Percentiles rank a stretch among this genome's conserved stretches.
phyloP scores from a whole-genome alignment of 2,797 vertebrate species.

The Gymnothorax reevesii region DNA sequence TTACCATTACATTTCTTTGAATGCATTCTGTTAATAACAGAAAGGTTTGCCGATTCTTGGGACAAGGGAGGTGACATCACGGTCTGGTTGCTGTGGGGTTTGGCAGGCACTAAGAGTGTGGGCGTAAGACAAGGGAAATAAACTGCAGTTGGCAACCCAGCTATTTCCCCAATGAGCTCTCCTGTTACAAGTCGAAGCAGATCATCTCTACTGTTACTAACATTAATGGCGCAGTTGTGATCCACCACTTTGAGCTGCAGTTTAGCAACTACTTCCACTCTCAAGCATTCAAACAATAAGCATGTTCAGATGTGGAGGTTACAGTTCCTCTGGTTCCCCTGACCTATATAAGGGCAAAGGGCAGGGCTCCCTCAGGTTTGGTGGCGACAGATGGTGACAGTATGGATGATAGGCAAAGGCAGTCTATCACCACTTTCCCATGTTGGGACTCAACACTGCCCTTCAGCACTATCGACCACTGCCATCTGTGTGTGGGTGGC shows the following conservation, averaged over 20 bases:
- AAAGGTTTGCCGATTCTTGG: neutral
- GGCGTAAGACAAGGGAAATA: neutral
- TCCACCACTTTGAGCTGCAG: neutral
- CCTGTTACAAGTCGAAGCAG: neutral
- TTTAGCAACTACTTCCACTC: neutral
- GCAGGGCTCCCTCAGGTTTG: neutral
- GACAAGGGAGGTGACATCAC: neutral
- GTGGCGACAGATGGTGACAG: conserved; percentile 1
- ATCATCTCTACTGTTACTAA: neutral
- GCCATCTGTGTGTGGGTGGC: conserved; percentile 5
- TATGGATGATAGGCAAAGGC: neutral
- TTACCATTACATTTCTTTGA: neutral
- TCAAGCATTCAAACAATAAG: neutral
- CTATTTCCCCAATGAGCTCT: neutral
- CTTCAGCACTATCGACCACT: neutral
- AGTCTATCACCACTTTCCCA: neutral
- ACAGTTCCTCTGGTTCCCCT: neutral
- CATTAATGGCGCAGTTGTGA: neutral
- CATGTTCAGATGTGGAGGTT: neutral
- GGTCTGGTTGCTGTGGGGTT: neutral
- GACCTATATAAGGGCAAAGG: neutral
- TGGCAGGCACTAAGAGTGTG: neutral
- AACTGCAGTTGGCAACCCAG: neutral
- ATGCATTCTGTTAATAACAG: neutral
- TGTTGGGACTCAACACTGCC: neutral